phyloP scores from a whole-genome alignment of 2,888 invertebrate species.

The Ormyrus nitidulus region DNA sequence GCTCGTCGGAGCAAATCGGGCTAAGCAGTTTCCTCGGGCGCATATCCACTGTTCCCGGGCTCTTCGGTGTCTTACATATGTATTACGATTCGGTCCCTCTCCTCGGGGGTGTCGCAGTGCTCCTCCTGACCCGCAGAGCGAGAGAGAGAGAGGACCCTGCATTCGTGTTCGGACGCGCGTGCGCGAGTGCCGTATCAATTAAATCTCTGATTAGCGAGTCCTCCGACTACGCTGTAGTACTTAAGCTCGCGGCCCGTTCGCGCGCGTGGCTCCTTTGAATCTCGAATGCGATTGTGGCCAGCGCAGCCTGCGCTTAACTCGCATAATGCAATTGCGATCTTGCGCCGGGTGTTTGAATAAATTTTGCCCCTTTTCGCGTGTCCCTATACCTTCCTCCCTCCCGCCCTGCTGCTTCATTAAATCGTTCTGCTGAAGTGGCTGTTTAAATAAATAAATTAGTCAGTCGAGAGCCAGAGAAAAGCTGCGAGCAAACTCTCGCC shows the following conservation, averaged over 20 bases:
- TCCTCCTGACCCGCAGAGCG: slow-evolving; percentile 15
- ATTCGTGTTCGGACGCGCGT: slow-evolving; percentile 62
- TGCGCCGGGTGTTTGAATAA: slow-evolving; percentile 48
- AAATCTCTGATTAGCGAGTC: slow-evolving; percentile 71
- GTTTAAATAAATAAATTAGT: slow-evolving; percentile 54
- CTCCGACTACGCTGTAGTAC: slow-evolving; percentile 59
- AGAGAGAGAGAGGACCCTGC: slow-evolving; percentile 54
- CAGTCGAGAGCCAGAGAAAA: not conserved
- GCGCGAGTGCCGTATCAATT: slow-evolving; percentile 67
- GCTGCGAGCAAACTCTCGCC: not conserved
- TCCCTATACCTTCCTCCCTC: not conserved
- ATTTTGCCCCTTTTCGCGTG: slow-evolving; percentile 42
- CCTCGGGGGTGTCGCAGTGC: slow-evolving; percentile 56
- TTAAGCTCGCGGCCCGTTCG: slow-evolving; percentile 1
- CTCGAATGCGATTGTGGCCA: slow-evolving; percentile 61
- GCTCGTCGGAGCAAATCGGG: not conserved
- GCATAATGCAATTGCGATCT: slow-evolving; percentile 54
- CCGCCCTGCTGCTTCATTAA: slow-evolving; percentile 36
- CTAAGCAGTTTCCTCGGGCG: slow-evolving; percentile 18
- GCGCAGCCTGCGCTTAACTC: slow-evolving; percentile 39
- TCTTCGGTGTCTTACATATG: slow-evolving; percentile 69
- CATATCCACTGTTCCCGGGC: slow-evolving; percentile 15
- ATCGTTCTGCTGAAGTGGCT: slow-evolving; percentile 39
- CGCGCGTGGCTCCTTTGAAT: slow-evolving; percentile 63
- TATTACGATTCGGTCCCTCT: slow-evolving; percentile 68